Conservation (phyloP, 1,140 invertebrate genomes). For the Cepaea nemoralis region DNA sequence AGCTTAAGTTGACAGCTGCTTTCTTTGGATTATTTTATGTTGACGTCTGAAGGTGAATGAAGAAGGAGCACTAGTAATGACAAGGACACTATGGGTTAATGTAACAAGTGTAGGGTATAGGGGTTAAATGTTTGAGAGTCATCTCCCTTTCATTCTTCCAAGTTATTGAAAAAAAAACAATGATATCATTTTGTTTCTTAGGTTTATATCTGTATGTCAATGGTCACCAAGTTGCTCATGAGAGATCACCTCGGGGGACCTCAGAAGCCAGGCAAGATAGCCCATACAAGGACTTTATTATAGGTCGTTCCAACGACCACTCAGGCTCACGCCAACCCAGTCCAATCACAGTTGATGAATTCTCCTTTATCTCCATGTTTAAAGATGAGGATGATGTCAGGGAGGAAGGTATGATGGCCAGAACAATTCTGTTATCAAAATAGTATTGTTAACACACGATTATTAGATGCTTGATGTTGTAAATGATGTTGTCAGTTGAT, state of each 20-base stretch:
- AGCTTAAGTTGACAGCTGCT: no score
- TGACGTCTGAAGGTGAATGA: no score
- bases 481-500: no score
- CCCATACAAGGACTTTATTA: constrained; percentile 58
- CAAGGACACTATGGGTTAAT: no score
- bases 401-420: constrained; percentile 57
- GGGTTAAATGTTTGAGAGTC: no score
- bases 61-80: no score
- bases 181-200: neutral
- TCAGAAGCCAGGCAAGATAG: constrained; percentile 6
- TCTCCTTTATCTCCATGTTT: constrained; percentile 64
- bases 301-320: constrained; percentile 65
- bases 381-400: constrained; percentile 56
- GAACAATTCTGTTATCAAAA: neutral
- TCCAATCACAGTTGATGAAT: constrained; percentile 66
- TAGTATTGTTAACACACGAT: no score
- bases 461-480: no score
- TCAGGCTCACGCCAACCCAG: constrained; percentile 45
- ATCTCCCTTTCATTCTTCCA: no score
- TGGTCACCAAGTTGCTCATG: constrained; percentile 54
- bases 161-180: no score
- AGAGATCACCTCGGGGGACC: constrained; percentile 40
- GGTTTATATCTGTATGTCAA: constrained; percentile 66
- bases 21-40: no score
- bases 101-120: no score